Evolutionary conservation across 2,797 vertebrate species (phyloP).

Genomic region (Dermochelys coriacea): DNA sequence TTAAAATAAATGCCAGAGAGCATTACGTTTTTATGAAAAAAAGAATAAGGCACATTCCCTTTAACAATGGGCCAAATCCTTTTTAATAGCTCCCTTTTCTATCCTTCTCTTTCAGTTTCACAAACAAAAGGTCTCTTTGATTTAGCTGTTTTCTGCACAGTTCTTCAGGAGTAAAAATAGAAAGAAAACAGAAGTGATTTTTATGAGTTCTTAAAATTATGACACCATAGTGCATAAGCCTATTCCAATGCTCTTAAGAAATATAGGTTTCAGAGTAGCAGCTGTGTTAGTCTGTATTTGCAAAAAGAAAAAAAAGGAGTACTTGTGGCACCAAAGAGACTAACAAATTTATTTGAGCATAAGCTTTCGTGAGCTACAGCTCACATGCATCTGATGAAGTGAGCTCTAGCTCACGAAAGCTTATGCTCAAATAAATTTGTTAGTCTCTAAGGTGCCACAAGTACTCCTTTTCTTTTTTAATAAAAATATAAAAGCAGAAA

Average conservation of each 20-base stretch:
- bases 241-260: not conserved
- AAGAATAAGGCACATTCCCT: not conserved
- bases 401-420: too few species aligned
- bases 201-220: not conserved
- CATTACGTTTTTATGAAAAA: not conserved
- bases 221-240: not conserved
- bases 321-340: too few species aligned
- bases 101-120: slow-evolving; percentile 18
- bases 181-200: slow-evolving; percentile 8
- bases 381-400: too few species aligned
- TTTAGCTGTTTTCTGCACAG: not conserved
- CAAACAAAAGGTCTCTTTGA: slow-evolving; percentile 20
- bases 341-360: too few species aligned
- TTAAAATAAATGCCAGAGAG: not conserved
- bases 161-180: slow-evolving; percentile 24
- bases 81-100: slow-evolving; percentile 13
- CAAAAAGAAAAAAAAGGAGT: too few species aligned
- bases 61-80: slow-evolving; percentile 28
- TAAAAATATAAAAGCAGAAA: slow-evolving; percentile 10
- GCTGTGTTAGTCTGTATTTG: too few species aligned
- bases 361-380: too few species aligned
- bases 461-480: too few species aligned
- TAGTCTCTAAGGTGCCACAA: too few species aligned
- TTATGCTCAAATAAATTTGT: too few species aligned
- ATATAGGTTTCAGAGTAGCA: too few species aligned